These are phyloP conservation scores for Halesus radiatus DNA, from an alignment of 1,140 invertebrate species.

Conservation along the genomic window DNA sequence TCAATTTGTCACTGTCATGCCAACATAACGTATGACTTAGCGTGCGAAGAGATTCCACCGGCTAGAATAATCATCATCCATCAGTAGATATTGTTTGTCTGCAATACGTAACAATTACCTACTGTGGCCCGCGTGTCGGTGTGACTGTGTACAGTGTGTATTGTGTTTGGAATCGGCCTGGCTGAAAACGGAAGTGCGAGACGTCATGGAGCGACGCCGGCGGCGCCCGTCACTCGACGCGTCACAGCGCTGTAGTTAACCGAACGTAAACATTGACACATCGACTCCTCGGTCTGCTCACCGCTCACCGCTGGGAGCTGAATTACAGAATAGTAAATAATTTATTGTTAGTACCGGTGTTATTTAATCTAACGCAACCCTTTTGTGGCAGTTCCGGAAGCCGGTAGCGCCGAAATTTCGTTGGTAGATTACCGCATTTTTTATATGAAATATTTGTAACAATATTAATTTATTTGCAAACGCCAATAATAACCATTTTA, in stretches of 20 bases:
- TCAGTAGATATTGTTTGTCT: not conserved
- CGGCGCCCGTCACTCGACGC: not conserved
- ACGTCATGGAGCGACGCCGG: constrained; percentile 3
- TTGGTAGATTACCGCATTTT: too few species aligned
- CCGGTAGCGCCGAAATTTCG: too few species aligned
- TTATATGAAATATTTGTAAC: too few species aligned
- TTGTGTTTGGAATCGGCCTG: not conserved
- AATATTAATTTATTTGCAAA: too few species aligned
- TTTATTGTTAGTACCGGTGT: not conserved
- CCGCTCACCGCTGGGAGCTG: not conserved
- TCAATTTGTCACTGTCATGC: not conserved
- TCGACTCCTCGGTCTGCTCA: not conserved
- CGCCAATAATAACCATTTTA: too few species aligned
- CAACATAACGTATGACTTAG: not conserved
- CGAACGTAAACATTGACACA: constrained; percentile 29
- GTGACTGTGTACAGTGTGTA: not conserved
- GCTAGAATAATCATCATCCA: not conserved
- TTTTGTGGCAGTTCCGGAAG: too few species aligned
- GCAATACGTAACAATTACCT: not conserved
- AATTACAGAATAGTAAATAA: constrained; percentile 4
- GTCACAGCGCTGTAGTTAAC: constrained; percentile 1
- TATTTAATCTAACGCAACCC: too few species aligned
- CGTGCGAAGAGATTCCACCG: not conserved
- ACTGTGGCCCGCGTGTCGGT: too few species aligned
- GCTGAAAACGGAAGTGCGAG: not conserved